Evolutionary conservation across 2,113 vertebrate genomes (phyloP), one percentile per base, ranked within the genome.

Genomic region (Willisornis vidua): DNA sequence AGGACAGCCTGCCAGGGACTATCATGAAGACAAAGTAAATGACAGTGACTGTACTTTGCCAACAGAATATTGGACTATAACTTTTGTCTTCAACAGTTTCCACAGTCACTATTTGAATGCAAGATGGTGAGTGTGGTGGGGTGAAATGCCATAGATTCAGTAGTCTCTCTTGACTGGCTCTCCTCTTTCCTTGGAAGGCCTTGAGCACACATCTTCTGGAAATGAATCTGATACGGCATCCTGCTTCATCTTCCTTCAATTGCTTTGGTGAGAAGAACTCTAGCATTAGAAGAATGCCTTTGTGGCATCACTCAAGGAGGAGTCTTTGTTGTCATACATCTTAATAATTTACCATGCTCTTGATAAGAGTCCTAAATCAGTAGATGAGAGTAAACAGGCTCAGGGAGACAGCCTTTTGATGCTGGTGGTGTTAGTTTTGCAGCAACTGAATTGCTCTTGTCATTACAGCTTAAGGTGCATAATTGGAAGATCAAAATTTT

Each of bases 1-100:
- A 87, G 89, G 54, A 66, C 78, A 66, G 71, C 19, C 49, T 96
- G 96, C 96, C 96, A 94, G 88, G 54, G 76, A 57, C 62, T 94
- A 73, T 96, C 96, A 92, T 46, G 45, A 89, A 85, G 91, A 92
- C 92, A 81, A 94, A 94, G 93, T 93, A 89, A 93, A 96, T 89
- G 80, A 71, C 49, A 80, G 31, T 41, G 67, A 15, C 81, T 62
- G 20, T 46, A 14, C 79, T 91, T 94, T 94, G 87, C 96, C 85
- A 94, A 28, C 24, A 63, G 71, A 76, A 73, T 92, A 92, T 93
- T 85, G 84, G 70, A 76, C n/a, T 17, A 7, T 75, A 95, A 94
- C 58, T 48, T 92, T 91, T 94, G 92, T 80, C 62, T 95, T 91
- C 80, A 73, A 29, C 33, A 20, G 39, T 89, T 94, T 92, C 39